Conservation (phyloP, 2,113 vertebrate genomes). For the Oryctolagus cuniculus region mOryCun1.1 NC_091441.1:24943501-24944000, state of each 20-base stretch:
- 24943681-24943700: background rate
- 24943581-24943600: slow-evolving; percentile 15
- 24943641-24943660: background rate
- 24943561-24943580: background rate
- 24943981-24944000: no score
- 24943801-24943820: background rate
- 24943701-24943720: background rate
- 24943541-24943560: background rate
- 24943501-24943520: background rate
- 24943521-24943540: background rate
- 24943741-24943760: background rate
- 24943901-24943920: background rate
- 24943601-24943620: background rate
- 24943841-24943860: background rate
- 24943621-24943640: background rate
- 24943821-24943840: background rate
- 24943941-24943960: background rate
- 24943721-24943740: background rate
- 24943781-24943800: background rate
- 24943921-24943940: fast-evolving
- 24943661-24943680: background rate
- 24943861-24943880: background rate
- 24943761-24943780: background rate
- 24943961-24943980: background rate
- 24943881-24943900: background rate